Evolutionary conservation across 2,888 invertebrate species (phyloP).

Genomic region (Pollenia amentaria): DNA sequence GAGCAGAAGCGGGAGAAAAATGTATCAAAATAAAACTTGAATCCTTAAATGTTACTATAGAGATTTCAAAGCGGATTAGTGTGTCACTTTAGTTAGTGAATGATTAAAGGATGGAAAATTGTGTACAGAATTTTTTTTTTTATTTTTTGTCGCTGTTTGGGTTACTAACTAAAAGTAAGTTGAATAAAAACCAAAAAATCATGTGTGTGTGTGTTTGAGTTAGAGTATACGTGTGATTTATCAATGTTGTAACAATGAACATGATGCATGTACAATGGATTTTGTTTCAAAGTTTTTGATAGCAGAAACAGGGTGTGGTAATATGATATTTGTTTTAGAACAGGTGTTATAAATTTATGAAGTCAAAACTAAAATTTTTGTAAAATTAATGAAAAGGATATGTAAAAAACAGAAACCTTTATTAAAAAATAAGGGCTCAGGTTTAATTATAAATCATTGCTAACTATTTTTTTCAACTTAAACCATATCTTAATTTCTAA

Average conservation of each 20-base stretch:
- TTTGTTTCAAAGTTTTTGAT: not conserved
- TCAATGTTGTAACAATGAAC: conserved; percentile 22
- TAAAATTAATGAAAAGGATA: too few relatives aligned
- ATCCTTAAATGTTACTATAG: conserved; percentile 57
- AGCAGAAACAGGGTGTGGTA: conserved; percentile 3
- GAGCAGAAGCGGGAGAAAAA: not conserved
- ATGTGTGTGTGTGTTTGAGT: conserved; percentile 1
- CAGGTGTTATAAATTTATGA: not conserved
- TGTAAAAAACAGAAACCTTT: too few relatives aligned
- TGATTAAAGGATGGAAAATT: conserved; percentile 64
- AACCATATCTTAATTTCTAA: too few relatives aligned
- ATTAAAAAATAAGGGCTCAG: too few relatives aligned
- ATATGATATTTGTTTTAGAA: not conserved
- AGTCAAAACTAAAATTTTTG: too few relatives aligned
- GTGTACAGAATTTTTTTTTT: conserved; percentile 36
- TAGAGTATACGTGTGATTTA: conserved; percentile 15
- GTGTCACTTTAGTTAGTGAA: conserved; percentile 65
- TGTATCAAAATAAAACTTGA: conserved; percentile 42
- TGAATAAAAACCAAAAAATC: not conserved
- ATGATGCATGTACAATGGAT: not conserved
- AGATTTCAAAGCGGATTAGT: conserved; percentile 71
- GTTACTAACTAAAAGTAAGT: not conserved
- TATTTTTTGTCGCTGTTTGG: not conserved
- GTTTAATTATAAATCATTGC: too few relatives aligned
- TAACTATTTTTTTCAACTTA: too few relatives aligned